Conservation (phyloP, 2,797 vertebrate species). For the Euthynnus affinis region DNA sequence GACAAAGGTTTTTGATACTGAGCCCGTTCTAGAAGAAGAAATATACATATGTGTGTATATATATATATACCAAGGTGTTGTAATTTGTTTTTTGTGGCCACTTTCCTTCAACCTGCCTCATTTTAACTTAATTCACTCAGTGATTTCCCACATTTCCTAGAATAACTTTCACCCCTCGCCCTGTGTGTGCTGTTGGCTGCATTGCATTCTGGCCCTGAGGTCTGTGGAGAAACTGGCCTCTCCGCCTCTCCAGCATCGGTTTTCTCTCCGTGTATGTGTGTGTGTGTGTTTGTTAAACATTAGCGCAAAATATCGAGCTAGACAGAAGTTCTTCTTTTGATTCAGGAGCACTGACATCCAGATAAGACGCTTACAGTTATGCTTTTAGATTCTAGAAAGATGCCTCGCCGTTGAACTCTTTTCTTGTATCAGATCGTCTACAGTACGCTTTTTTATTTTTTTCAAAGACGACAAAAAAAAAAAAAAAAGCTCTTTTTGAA, state of each 20-base stretch:
- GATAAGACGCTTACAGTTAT: background rate
- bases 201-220: conserved; percentile 8
- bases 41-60: too few species aligned
- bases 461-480: background rate
- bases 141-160: background rate
- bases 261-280: background rate
- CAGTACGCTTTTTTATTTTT: background rate
- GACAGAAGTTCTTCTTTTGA: background rate
- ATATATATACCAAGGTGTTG: too few species aligned
- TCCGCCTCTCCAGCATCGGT: background rate
- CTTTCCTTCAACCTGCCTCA: conserved; percentile 6
- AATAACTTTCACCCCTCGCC: background rate
- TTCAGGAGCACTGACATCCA: background rate
- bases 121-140: conserved; percentile 17
- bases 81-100: background rate
- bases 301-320: too few species aligned
- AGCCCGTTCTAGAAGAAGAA: conserved; percentile 9
- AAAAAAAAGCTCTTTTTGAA: background rate
- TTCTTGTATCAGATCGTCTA: too few species aligned
- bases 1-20: conserved; percentile 39
- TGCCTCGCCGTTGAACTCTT: background rate
- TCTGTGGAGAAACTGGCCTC: conserved; percentile 10
- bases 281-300: too few species aligned
- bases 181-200: background rate
- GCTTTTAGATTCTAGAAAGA: background rate